A percentile compares a stretch with the other conserved stretches of the same genome.
phyloP scores from a whole-genome alignment of 2,888 invertebrate species.

The Coronaproctus castanopsis region DNA sequence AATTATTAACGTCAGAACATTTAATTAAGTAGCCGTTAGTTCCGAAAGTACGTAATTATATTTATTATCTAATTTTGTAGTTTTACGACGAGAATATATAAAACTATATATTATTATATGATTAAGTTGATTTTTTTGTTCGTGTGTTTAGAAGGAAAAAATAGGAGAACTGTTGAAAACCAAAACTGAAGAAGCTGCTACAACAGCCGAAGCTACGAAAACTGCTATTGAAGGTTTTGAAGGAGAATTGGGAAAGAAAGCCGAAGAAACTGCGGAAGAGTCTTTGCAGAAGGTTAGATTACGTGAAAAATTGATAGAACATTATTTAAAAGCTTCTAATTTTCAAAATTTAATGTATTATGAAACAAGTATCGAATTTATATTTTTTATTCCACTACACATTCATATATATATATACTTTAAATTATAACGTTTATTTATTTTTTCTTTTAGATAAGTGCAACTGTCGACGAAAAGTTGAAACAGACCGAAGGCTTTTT shows the following conservation, averaged over 20 bases:
- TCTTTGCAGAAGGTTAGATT: constrained; percentile 30
- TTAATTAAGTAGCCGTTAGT: too few species aligned
- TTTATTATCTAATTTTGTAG: too few species aligned
- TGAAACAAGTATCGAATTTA: too few species aligned
- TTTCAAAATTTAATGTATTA: too few species aligned
- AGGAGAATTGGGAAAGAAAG: constrained; percentile 30
- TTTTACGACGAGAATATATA: too few species aligned
- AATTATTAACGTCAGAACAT: too few species aligned
- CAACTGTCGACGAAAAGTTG: constrained; percentile 38
- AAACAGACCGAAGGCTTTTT: constrained; percentile 40
- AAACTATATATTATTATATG: too few species aligned
- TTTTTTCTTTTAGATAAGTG: constrained; percentile 23
- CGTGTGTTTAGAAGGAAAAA: constrained; percentile 29
- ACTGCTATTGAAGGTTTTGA: constrained; percentile 35
- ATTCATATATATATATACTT: background rate
- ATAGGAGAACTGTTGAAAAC: constrained; percentile 10
- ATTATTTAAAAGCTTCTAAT: background rate
- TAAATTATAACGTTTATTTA: background rate
- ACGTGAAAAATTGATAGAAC: background rate
- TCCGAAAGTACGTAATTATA: too few species aligned
- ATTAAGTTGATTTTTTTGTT: too few species aligned
- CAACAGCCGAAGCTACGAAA: constrained; percentile 28
- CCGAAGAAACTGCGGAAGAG: constrained; percentile 33
- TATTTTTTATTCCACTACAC: background rate
- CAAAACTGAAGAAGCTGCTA: constrained; percentile 30